Percentiles rank a stretch among this genome's conserved stretches.
Evolutionary conservation across 2,113 vertebrate genomes (phyloP).

Genomic region (Columbina picui): DNA sequence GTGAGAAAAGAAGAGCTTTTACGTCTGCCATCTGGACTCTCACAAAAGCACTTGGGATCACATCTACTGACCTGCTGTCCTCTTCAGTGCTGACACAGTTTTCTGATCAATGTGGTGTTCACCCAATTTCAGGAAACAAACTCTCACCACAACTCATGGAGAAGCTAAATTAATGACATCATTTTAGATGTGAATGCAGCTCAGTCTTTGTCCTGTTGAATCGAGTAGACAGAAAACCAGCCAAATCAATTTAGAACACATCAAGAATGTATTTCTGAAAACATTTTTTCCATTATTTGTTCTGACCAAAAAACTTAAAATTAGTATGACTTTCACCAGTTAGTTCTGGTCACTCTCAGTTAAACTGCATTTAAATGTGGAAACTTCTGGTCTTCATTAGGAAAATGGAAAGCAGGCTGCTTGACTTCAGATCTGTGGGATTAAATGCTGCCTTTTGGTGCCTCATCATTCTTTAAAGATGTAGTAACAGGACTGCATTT

Average conservation of each 20-base stretch:
- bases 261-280: neutral
- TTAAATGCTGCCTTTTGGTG: neutral
- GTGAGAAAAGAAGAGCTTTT: neutral
- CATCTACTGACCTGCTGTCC: neutral
- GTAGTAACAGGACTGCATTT: neutral
- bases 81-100: neutral
- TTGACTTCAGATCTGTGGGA: neutral
- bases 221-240: neutral
- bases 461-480: neutral
- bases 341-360: neutral
- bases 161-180: neutral
- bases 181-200: neutral
- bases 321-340: neutral
- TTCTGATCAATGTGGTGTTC: neutral
- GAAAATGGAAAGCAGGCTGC: neutral
- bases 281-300: neutral
- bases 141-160: neutral
- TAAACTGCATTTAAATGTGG: neutral
- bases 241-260: neutral
- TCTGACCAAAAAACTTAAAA: neutral
- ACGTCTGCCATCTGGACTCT: neutral
- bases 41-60: neutral
- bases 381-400: neutral
- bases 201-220: neutral
- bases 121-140: neutral